phyloP scores from a whole-genome alignment of 1,140 invertebrate species.

The Hypsibius dujardini region DNA sequence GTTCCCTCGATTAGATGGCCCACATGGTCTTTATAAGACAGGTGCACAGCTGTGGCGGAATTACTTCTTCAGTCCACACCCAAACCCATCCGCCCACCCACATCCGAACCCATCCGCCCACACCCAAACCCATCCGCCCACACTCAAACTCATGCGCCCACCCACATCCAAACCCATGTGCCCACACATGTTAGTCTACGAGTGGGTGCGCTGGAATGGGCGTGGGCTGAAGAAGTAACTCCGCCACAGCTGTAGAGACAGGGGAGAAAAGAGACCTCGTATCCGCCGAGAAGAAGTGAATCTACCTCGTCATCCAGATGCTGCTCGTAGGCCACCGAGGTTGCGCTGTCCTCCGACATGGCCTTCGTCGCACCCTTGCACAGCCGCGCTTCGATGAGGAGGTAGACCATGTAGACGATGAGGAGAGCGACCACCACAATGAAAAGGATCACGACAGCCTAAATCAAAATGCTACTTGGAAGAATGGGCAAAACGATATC shows the following conservation, averaged over 20 bases:
- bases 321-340: constrained; percentile 1
- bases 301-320: constrained; percentile 10
- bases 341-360: not conserved
- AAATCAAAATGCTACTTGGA: not conserved
- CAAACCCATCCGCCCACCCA: too few species aligned
- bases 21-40: too few species aligned
- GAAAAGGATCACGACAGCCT: not conserved
- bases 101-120: too few species aligned
- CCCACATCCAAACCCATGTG: too few species aligned
- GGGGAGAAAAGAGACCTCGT: not conserved
- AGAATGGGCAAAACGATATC: not conserved
- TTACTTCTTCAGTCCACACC: too few species aligned
- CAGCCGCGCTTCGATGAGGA: not conserved
- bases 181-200: too few species aligned
- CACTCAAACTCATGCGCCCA: too few species aligned
- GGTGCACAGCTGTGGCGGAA: too few species aligned
- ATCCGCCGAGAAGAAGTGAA: not conserved
- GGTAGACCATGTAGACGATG: constrained; percentile 15
- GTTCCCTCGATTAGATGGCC: too few species aligned
- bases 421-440: not conserved
- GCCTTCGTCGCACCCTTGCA: not conserved
- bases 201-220: too few species aligned
- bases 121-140: too few species aligned
- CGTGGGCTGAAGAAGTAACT: too few species aligned
- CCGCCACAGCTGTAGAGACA: not conserved